Base-by-base conservation (phyloP, 1,140 invertebrate species). In the Anoplolepis gracilipes region DNA sequence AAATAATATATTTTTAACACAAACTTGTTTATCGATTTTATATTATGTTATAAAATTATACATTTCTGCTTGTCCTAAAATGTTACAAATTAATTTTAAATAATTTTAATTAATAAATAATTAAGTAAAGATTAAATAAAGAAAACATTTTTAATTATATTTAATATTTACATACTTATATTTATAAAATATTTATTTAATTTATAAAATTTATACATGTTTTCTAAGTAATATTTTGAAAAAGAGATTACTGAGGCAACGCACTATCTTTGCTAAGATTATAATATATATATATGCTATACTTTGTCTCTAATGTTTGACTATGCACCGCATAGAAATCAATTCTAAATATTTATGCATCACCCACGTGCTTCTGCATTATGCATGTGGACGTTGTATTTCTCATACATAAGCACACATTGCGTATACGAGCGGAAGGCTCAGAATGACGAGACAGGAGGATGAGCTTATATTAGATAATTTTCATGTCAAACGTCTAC, bases 381-480 rank as follows among this genome's bases (percentile, higher is more conserved):
- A 82, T 82, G 67, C 78, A 82, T 82, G 46, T 19, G 53, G 19
- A 79, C 46, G 67, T 72, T 72, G 53, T 72, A 46, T 72, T n/a
- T 61, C 13, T n/a, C 28, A 82, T 72, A 22, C 57, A 42, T 10
- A 82, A 59, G 19, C 53, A 55, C 42, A 82, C 53, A 42, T 72
- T 82, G 53, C 53, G 36, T 82, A n/a, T 19, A 81, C 36, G 39
- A 30, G 19, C 67, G 67, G 53, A 82, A 72, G 78, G 36, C 67
- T 82, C 65, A 46, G 67, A 82, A 72, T 59, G 69, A 82, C 49
- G 65, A 81, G 78, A 81, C 67, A 73, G 78, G 25, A 46, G 36
- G 67, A 82, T 82, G 28, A 82, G 67, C 67, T 36, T 72, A 82
- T 82, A 82, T 82, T 82, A 82, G 78, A 82, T 82, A 73, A 82